phyloP scores from a whole-genome alignment of 2,888 invertebrate genomes.

The Noctuana brunneofusca region DNA sequence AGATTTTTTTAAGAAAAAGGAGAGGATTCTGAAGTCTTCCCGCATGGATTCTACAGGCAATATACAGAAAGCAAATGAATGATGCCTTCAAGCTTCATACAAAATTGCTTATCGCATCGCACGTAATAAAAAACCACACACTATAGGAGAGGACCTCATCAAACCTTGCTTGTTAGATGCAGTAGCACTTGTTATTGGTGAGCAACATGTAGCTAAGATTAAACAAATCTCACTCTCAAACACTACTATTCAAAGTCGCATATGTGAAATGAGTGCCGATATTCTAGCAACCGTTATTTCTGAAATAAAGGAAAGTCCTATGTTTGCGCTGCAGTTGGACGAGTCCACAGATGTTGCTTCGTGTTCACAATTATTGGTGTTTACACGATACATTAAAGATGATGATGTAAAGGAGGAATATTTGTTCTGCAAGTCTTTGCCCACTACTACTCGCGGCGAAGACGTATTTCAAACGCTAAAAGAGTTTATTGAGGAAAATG shows the following conservation, averaged over 20 bases:
- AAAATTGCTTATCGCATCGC: slow-evolving; percentile 40
- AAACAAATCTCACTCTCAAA: slow-evolving; percentile 40
- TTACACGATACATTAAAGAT: slow-evolving; percentile 40
- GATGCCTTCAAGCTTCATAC: slow-evolving; percentile 40
- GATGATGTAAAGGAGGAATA: slow-evolving; percentile 40
- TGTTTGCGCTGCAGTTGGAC: slow-evolving; percentile 39
- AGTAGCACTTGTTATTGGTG: slow-evolving; percentile 39
- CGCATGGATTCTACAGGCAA: slow-evolving; percentile 38
- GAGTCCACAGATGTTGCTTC: slow-evolving; percentile 42
- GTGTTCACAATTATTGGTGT: slow-evolving; percentile 40
- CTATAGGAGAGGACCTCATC: slow-evolving; percentile 38
- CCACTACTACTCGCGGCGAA: slow-evolving; percentile 41
- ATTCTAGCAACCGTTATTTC: slow-evolving; percentile 30
- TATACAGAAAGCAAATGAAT: slow-evolving; percentile 38
- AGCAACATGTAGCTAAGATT: slow-evolving; percentile 38
- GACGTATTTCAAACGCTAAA: slow-evolving; percentile 43
- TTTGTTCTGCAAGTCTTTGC: slow-evolving; percentile 42
- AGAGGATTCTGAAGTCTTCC: slow-evolving; percentile 38
- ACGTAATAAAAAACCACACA: slow-evolving; percentile 37
- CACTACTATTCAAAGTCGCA: slow-evolving; percentile 35
- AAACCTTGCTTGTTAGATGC: slow-evolving; percentile 41
- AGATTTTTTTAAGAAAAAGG: slow-evolving; percentile 39
- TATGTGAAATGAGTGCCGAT: slow-evolving; percentile 35
- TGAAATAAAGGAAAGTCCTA: background rate
- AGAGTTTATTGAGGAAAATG: slow-evolving; percentile 40